Evolutionary conservation across 2,888 invertebrate species (phyloP).

Genomic region (Oxystoma pomonae): DNA sequence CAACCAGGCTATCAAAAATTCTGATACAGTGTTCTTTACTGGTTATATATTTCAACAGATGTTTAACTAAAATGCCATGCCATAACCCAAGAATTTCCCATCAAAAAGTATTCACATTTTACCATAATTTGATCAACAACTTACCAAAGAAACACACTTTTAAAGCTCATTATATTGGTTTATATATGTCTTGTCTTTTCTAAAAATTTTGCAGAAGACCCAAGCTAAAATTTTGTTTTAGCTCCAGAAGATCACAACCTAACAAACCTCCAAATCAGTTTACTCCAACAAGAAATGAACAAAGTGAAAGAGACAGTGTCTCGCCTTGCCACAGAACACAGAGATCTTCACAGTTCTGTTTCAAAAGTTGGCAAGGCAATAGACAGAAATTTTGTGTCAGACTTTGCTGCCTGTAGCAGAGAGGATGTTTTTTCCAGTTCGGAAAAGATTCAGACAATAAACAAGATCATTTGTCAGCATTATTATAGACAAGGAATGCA

Average conservation of each 20-base stretch:
- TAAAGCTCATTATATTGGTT: too few species aligned
- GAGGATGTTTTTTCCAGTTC: slow-evolving; percentile 71
- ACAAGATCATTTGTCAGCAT: slow-evolving; percentile 91
- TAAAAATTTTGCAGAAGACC: background rate
- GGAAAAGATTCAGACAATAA: slow-evolving; percentile 66
- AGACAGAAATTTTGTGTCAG: slow-evolving; percentile 90
- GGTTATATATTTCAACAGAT: too few species aligned
- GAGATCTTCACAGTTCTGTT: slow-evolving; percentile 73
- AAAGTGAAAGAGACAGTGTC: slow-evolving; percentile 80
- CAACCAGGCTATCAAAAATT: too few species aligned
- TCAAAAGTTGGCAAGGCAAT: slow-evolving; percentile 97
- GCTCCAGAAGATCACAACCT: slow-evolving; percentile 65
- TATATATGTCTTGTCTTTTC: too few species aligned
- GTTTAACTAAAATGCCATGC: too few species aligned
- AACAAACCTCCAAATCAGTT: slow-evolving; percentile 65
- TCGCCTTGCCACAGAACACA: slow-evolving; percentile 80
- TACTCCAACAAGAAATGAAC: slow-evolving; percentile 69
- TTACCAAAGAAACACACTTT: too few species aligned
- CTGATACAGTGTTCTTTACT: too few species aligned
- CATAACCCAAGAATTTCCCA: too few species aligned
- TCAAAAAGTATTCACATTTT: too few species aligned
- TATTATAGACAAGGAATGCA: slow-evolving; percentile 91
- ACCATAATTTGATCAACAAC: too few species aligned
- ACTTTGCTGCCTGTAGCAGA: slow-evolving; percentile 84
- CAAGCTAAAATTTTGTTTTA: slow-evolving; percentile 42